Base-by-base conservation (phyloP, 2,888 invertebrate species). In the Spodoptera exigua region DNA sequence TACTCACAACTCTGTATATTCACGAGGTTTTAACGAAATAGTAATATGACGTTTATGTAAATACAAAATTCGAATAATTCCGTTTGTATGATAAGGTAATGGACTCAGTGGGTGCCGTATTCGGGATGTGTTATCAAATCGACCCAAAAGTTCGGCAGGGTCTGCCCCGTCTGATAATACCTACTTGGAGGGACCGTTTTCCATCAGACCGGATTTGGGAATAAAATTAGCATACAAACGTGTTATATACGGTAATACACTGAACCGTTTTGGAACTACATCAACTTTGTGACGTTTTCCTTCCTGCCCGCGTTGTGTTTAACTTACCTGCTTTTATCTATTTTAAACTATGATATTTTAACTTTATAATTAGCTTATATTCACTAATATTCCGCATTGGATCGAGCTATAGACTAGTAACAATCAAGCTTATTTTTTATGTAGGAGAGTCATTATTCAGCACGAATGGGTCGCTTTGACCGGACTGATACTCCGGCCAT, bases 141-240 rank as follows among this genome's bases (percentile, higher is more conserved):
- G 86, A 91, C 92, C 93, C 92, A 89, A 92, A 93, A 92, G 86
- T 92, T 91, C 77, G 81, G 74, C 68, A 63, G 85, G 85, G 83
- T 68, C 76, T 78, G 82, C 70, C 71, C 73, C 71, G 79, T 63
- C 77, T 79, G 87, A 88, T 89, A 88, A 88, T 89, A 87, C 78
- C 57, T 62, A 78, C 85, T 87, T 83, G 67, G 76, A 81, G 83
- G 82, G 88, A 83, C 87, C 88, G 84, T 84, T 90, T 89, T 91
- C 90, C 90, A 89, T 91, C 89, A 88, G 85, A 76, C 70, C 81
- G 89, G 90, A 90, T 91, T 89, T 62, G 85, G 84, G 86, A 86
- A 89, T 91, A 86, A 89, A 89, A 92, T 93, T 93, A 89, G 83
- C 93, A 93, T 93, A 90, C 85, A 91, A 91, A 91, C 89, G 87